phyloP scores from a whole-genome alignment of 2,797 vertebrate genomes.

The Rhinophrynus dorsalis region DNA sequence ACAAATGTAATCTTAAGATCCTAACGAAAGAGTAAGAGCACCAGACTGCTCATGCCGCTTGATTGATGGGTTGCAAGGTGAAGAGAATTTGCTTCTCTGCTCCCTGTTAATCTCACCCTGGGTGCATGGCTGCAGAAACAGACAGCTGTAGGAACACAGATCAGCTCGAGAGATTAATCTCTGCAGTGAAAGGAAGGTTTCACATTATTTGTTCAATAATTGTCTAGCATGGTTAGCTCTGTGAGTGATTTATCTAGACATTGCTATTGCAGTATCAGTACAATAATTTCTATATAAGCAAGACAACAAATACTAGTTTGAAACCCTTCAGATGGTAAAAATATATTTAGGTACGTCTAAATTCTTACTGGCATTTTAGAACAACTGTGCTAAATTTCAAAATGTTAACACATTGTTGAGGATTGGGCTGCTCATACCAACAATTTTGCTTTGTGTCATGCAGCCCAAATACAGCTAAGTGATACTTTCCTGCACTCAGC shows the following conservation, averaged over 20 bases:
- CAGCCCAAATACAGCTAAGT: no score
- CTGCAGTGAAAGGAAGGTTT: neutral
- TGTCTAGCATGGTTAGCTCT: neutral
- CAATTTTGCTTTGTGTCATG: no score
- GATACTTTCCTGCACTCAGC: no score
- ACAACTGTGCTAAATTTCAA: no score
- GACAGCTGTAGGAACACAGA: constrained; percentile 14
- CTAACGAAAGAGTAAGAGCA: neutral
- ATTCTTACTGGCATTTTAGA: no score
- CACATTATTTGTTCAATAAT: constrained; percentile 15
- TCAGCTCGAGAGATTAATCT: constrained; percentile 31
- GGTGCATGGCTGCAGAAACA: constrained; percentile 26
- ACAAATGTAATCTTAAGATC: neutral
- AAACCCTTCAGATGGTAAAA: neutral
- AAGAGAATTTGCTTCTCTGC: constrained; percentile 17
- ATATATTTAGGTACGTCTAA: no score
- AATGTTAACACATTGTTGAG: no score
- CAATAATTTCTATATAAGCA: neutral
- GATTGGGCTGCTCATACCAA: no score
- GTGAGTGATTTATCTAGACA: constrained; percentile 4
- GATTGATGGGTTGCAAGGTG: constrained; percentile 25
- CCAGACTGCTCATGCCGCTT: constrained; percentile 11
- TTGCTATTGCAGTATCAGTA: neutral
- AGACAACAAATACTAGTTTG: neutral
- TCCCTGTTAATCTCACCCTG: constrained; percentile 25